Evolutionary conservation across 2,797 vertebrate species (phyloP).

Genomic region (Otolemur crassicaudatus): DNA sequence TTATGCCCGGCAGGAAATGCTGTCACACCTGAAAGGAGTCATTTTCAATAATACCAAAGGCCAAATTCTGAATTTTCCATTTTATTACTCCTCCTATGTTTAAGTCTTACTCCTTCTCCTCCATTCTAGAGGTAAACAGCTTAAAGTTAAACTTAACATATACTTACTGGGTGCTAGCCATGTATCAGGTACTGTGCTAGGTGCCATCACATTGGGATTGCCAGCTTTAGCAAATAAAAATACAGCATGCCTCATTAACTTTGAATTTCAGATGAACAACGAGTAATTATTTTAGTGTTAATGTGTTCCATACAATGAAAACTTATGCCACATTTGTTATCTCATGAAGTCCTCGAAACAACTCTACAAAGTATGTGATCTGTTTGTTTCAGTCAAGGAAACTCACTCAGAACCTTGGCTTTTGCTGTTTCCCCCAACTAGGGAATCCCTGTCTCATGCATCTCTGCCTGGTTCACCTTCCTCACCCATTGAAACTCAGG

Average conservation of each 20-base stretch:
- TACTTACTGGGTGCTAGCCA: background rate
- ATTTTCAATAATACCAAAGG: background rate
- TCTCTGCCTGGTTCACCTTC: background rate
- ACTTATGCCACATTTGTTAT: background rate
- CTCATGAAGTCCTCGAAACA: background rate
- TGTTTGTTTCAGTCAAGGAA: background rate
- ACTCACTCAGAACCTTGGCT: background rate
- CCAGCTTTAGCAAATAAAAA: background rate
- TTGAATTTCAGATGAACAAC: background rate
- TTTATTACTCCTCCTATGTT: background rate
- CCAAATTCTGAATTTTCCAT: background rate
- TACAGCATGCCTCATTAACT: background rate
- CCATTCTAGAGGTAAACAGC: background rate
- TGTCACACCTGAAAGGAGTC: background rate
- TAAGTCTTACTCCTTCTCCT: background rate
- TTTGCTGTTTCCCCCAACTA: background rate
- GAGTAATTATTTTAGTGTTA: background rate
- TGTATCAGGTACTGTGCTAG: background rate
- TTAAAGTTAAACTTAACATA: background rate
- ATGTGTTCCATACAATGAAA: background rate
- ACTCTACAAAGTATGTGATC: background rate
- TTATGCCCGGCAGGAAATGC: background rate
- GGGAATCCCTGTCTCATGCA: background rate
- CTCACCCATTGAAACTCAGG: background rate
- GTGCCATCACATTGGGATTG: background rate